These are phyloP conservation scores for Drosophila busckii DNA, from an alignment of 1,140 invertebrate species.

Conservation along the genomic window DNA sequence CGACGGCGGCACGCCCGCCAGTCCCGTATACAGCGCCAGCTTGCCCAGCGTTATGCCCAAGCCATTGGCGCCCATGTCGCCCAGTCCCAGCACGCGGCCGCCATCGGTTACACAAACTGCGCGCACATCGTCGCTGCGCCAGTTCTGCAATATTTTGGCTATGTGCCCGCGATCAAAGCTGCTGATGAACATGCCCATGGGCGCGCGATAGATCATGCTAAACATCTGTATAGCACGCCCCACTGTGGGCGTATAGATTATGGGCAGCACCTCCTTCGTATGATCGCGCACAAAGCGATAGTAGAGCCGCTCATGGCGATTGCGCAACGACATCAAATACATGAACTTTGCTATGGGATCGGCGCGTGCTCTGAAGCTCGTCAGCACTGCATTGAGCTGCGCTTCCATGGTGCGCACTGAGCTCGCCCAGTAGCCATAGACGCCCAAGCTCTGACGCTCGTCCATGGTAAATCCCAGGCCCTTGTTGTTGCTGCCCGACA, in stretches of 20 bases:
- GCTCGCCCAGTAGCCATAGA: slow-evolving; percentile 91
- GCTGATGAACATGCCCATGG: slow-evolving; percentile 96
- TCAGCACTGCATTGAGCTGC: slow-evolving; percentile 87
- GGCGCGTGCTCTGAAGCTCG: slow-evolving; percentile 87
- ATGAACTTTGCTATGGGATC: slow-evolving; percentile 92
- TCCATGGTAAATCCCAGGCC: slow-evolving; percentile 33
- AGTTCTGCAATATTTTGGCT: slow-evolving; percentile 84
- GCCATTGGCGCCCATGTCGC: slow-evolving; percentile 95
- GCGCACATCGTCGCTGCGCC: slow-evolving; percentile 83
- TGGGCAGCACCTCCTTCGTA: slow-evolving; percentile 91
- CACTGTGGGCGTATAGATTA: slow-evolving; percentile 73
- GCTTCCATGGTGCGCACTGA: slow-evolving; percentile 91
- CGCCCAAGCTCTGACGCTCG: slow-evolving; percentile 60
- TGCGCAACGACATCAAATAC: slow-evolving; percentile 88
- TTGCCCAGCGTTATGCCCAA: slow-evolving; percentile 99
- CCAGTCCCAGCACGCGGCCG: slow-evolving; percentile 95
- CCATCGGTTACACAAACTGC: slow-evolving; percentile 97
- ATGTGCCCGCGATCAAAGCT: slow-evolving; percentile 97
- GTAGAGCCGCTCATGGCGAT: slow-evolving; percentile 95
- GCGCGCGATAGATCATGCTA: slow-evolving; percentile 72
- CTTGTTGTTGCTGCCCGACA: slow-evolving; percentile 15
- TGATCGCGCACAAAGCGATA: slow-evolving; percentile 98
- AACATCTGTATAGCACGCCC: slow-evolving; percentile 87
- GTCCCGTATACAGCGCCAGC: slow-evolving; percentile 93
- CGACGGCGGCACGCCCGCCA: slow-evolving; percentile 94